These are phyloP conservation scores for Frieseomelitta varia DNA, from an alignment of 1,140 invertebrate genomes.

Conservation along the genomic window DNA sequence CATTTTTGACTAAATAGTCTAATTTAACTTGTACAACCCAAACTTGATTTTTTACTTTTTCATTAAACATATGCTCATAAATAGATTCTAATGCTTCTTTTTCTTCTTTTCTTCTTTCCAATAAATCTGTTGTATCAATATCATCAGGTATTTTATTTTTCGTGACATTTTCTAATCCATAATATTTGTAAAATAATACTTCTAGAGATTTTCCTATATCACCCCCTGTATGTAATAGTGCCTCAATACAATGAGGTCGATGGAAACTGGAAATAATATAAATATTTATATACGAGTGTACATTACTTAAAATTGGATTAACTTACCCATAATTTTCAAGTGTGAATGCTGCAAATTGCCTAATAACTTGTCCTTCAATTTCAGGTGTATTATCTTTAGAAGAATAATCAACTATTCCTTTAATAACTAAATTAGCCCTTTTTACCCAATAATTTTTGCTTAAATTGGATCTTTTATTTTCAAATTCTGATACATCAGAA, in stretches of 20 bases:
- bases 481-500: conserved; percentile 79
- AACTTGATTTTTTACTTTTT: conserved; percentile 85
- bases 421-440: conserved; percentile 87
- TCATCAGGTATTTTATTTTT: conserved; percentile 68
- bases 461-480: conserved; percentile 86
- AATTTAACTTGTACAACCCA: conserved; percentile 87
- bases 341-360: conserved; percentile 87
- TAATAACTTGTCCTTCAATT: conserved; percentile 84
- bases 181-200: conserved; percentile 87
- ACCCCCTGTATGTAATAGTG: conserved; percentile 84
- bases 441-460: conserved; percentile 89
- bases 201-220: conserved; percentile 86
- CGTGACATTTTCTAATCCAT: conserved; percentile 80
- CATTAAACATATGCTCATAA: conserved; percentile 86
- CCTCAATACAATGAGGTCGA: conserved; percentile 87
- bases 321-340: conserved; percentile 85
- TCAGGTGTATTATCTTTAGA: conserved; percentile 80
- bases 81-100: conserved; percentile 88
- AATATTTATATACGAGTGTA: conserved; percentile 2
- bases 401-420: conserved; percentile 87
- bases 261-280: conserved; percentile 87
- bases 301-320: conserved; percentile 12
- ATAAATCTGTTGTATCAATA: conserved; percentile 81
- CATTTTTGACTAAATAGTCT: conserved; percentile 86
- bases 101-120: conserved; percentile 86